Evolutionary conservation across 2,888 invertebrate species (phyloP), one percentile per base, ranked within the genome.

Genomic region (Rhogogaster chlorosoma): DNA sequence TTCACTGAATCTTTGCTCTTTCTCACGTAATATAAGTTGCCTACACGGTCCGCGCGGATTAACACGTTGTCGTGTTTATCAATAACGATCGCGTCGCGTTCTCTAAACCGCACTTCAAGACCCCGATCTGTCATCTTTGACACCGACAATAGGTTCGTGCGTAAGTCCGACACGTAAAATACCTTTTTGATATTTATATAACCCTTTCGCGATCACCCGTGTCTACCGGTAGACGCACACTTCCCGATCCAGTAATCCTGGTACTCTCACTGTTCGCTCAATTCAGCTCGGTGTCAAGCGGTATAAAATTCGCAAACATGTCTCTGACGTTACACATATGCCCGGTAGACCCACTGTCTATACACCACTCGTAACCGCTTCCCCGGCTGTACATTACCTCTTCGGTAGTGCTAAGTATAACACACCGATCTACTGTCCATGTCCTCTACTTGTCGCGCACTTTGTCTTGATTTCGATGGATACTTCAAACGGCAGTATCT

Each of bases 211-310:
- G 45, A 1, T 86, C 83, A 32, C 70, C 61, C 3, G 26, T 61
- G n/a, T 45, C 12, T n/a, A 80, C 70, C 0, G n/a, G 18, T 15
- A 85, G 12, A 10, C 32, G 32, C 38, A 86, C 86, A 29, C 53
- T 84, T 45, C 83, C 85, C 36, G 85, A 57, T 53, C 83, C 85
- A n/a, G 75, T 61, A 18, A 86, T 85, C 57, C 84, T 45, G 0
- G 82, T 84, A 38, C 49, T 82, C 32, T 75, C 71, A 42, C 57
- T 49, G 10, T 53, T 85, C 12, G 85, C 85, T 26, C 84, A 42
- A 32, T 84, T 9, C 84, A 45, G 3, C 86, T 85, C 12, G 85
- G 86, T 64, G 85, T 61, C 38, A 84, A 78, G 5, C n/a, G 15
- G 32, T 1, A 1, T 36, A 32, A 70, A 36, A 6, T 18, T 32